phyloP scores from a whole-genome alignment of 1,140 invertebrate genomes.

The Eufriesea mexicana region DNA sequence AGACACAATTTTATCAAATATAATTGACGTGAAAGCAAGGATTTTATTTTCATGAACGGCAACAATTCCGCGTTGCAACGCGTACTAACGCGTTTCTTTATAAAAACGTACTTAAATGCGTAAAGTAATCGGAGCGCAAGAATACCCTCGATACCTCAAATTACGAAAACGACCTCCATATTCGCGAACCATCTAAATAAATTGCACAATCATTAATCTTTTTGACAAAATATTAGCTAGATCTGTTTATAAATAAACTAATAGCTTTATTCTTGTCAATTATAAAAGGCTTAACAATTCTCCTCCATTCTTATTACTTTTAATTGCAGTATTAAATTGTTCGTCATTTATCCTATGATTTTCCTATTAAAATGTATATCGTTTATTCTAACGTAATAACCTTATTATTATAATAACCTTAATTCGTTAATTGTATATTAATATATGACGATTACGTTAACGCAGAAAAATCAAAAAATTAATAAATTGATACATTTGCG shows the following conservation, averaged over 20 bases:
- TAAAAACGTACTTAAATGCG: not conserved
- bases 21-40: constrained; percentile 1
- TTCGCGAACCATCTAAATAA: constrained; percentile 9
- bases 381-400: too few species aligned
- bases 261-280: not conserved
- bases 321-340: too few species aligned
- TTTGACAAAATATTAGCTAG: not conserved
- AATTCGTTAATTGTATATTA: not conserved
- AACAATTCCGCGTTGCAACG: not conserved
- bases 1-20: not conserved
- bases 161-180: constrained; percentile 18
- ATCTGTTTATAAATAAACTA: not conserved
- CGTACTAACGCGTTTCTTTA: not conserved
- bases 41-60: not conserved
- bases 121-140: constrained; percentile 41
- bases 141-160: not conserved
- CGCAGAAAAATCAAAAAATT: not conserved
- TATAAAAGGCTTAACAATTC: not conserved
- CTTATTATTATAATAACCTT: not conserved
- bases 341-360: not conserved
- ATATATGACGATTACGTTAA: not conserved
- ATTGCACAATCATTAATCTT: constrained; percentile 1
- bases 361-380: too few species aligned
- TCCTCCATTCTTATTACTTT: not conserved
- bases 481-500: not conserved